Percentiles rank a stretch among this genome's conserved stretches.
Evolutionary conservation across 2,888 invertebrate genomes (phyloP).

Genomic region (Pseudeuparius sepicola): DNA sequence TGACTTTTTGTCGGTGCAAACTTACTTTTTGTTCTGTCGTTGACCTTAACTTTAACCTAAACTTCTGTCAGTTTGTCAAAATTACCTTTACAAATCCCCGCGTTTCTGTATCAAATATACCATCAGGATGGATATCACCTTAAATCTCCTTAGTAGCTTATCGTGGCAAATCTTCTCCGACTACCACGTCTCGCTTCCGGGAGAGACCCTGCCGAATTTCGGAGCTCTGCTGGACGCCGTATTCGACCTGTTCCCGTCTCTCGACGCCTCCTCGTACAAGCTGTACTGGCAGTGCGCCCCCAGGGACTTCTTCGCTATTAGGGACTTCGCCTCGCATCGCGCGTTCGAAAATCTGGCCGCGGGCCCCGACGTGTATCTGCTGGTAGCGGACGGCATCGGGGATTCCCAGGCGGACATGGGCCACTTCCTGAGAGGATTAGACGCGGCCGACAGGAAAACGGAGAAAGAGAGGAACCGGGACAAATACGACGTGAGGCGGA

Average conservation of each 20-base stretch:
- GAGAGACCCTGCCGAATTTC: too few species aligned
- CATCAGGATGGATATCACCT: too few species aligned
- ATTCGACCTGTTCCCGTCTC: background rate
- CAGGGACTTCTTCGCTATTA: conserved; percentile 24
- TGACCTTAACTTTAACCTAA: too few species aligned
- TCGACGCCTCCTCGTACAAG: conserved; percentile 2
- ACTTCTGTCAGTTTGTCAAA: too few species aligned
- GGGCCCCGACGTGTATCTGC: conserved; percentile 23
- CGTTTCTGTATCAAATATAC: too few species aligned
- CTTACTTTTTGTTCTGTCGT: too few species aligned
- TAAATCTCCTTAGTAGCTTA: too few species aligned
- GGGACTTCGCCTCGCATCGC: conserved; percentile 25
- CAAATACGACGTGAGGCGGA: conserved; percentile 30
- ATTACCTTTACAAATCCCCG: too few species aligned
- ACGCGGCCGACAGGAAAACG: conserved; percentile 21
- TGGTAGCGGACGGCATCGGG: conserved; percentile 23
- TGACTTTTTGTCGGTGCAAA: too few species aligned
- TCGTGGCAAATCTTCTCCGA: too few species aligned
- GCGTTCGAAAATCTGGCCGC: conserved; percentile 24
- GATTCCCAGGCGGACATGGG: conserved; percentile 24
- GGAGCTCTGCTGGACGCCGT: background rate
- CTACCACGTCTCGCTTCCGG: too few species aligned
- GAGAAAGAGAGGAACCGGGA: conserved; percentile 22
- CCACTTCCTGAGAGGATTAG: conserved; percentile 23
- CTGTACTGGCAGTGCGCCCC: conserved; percentile 28